Percentiles rank a stretch among this genome's conserved stretches.
phyloP scores from a whole-genome alignment of 2,113 vertebrate genomes.

The Pipra filicauda region DNA sequence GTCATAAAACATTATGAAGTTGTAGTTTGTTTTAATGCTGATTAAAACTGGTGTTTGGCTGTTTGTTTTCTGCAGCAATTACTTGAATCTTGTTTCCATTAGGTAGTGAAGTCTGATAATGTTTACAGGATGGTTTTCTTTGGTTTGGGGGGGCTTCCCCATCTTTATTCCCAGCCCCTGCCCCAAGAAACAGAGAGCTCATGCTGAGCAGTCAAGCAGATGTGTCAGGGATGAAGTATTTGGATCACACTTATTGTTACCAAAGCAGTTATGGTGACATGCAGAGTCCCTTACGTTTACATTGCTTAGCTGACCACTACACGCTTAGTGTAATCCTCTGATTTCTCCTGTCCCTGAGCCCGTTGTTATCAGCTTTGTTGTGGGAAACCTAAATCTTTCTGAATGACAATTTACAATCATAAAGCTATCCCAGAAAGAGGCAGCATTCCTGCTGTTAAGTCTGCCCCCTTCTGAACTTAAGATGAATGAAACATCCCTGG shows the following conservation, averaged over 20 bases:
- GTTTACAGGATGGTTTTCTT: constrained; percentile 61
- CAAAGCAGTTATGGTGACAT: not conserved
- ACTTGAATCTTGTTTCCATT: constrained; percentile 73
- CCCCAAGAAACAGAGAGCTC: not conserved
- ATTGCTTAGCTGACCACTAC: not conserved
- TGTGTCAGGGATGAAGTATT: not conserved
- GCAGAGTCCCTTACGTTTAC: not conserved
- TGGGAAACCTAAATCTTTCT: not conserved
- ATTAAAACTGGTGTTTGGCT: not conserved
- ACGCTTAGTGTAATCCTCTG: not conserved
- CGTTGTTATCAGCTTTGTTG: constrained; percentile 3
- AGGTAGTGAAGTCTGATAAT: constrained; percentile 41
- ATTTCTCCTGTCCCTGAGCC: not conserved
- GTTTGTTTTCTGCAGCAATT: constrained; percentile 52
- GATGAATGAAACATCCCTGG: not conserved
- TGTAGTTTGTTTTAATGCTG: not conserved
- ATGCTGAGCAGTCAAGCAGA: not conserved
- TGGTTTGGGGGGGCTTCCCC: not conserved
- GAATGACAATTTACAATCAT: not conserved
- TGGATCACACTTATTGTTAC: not conserved
- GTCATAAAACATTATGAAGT: not conserved
- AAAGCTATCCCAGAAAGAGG: not conserved
- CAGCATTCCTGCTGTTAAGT: not conserved
- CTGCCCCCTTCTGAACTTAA: not conserved
- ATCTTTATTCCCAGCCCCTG: not conserved